Conservation (phyloP, 2,888 invertebrate species). For the Protophormia terraenovae region DNA sequence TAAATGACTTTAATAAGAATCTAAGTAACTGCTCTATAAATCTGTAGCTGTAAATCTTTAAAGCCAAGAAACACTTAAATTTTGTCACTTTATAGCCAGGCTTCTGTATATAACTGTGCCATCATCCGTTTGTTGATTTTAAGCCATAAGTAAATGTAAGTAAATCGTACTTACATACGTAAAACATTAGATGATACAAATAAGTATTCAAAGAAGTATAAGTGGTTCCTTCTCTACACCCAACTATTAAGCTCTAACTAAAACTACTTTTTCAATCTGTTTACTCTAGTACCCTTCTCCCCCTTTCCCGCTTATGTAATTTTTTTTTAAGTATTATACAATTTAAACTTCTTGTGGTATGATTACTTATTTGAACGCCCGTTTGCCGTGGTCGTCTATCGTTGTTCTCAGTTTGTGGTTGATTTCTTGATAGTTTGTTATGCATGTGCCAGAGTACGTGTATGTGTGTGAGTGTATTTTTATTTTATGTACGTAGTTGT, state of each 20-base stretch:
- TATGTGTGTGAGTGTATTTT: constrained; percentile 8
- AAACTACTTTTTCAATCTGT: background rate
- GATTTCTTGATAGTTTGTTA: background rate
- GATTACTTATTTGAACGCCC: constrained; percentile 30
- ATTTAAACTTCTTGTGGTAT: constrained; percentile 23
- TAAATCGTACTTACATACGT: background rate
- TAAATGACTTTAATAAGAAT: background rate
- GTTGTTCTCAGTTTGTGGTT: constrained; percentile 9
- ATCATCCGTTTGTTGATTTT: constrained; percentile 47
- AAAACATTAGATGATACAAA: constrained; percentile 59
- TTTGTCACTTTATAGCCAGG: constrained; percentile 58
- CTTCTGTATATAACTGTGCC: constrained; percentile 53
- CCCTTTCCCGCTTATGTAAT: background rate
- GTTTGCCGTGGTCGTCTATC: background rate
- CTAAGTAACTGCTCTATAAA: constrained; percentile 49
- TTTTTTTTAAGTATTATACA: constrained; percentile 20
- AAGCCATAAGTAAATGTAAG: constrained; percentile 25
- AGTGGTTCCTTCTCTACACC: constrained; percentile 60
- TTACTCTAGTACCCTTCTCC: background rate
- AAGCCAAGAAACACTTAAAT: constrained; percentile 59
- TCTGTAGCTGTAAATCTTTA: constrained; percentile 48
- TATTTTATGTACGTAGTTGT: constrained; percentile 38
- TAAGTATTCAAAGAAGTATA: constrained; percentile 49
- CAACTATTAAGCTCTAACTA: constrained; percentile 28
- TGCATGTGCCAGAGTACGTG: background rate